These are phyloP conservation scores for Escarpia spicata DNA, from an alignment of 2,888 invertebrate species.

Conservation along the genomic window DNA sequence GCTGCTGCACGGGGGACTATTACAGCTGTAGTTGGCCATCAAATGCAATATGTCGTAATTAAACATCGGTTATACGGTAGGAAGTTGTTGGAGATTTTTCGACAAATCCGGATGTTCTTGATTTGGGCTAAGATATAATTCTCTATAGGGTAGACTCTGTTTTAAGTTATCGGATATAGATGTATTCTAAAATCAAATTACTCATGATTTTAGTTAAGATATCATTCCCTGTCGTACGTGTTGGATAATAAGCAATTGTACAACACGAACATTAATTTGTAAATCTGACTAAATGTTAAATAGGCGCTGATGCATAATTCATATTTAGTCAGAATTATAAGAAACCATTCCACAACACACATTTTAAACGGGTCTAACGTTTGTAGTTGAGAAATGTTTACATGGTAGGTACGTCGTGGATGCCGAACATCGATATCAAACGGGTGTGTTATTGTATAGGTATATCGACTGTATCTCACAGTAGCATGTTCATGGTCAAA, in stretches of 20 bases:
- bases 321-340: too few relatives aligned
- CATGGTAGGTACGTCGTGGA: too few relatives aligned
- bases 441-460: too few relatives aligned
- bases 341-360: too few relatives aligned
- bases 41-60: background rate
- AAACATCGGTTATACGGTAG: background rate
- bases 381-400: background rate
- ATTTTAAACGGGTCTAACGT: background rate
- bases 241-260: background rate
- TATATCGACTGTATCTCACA: background rate
- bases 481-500: background rate
- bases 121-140: background rate
- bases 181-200: background rate
- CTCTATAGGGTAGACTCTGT: too few relatives aligned
- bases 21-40: background rate
- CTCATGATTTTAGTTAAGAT: background rate
- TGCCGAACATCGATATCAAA: too few relatives aligned
- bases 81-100: background rate
- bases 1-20: too few relatives aligned
- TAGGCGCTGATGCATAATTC: too few relatives aligned
- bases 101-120: background rate
- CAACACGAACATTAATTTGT: too few relatives aligned
- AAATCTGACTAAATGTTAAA: too few relatives aligned
- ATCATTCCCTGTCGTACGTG: background rate
- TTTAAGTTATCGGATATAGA: too few relatives aligned